Conservation (phyloP, 2,797 vertebrate species). For the Percopsis omiscomaycus region DNA sequence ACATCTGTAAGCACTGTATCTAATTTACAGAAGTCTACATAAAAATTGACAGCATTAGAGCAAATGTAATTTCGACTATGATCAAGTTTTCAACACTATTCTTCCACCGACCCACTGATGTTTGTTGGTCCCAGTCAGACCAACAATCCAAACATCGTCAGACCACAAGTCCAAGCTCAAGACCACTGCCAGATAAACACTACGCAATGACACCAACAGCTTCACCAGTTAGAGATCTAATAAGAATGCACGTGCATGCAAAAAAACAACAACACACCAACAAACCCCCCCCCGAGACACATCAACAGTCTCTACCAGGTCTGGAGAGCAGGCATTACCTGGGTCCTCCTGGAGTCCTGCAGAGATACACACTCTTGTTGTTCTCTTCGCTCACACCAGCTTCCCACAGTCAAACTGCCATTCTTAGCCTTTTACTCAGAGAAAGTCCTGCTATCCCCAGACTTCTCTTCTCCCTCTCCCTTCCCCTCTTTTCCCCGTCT, state of each 20-base stretch:
- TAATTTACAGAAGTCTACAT: not conserved
- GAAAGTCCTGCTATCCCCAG: slow-evolving; percentile 82
- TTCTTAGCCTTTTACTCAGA: slow-evolving; percentile 79
- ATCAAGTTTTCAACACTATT: no score
- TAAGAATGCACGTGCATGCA: slow-evolving; percentile 11
- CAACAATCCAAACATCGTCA: slow-evolving; percentile 1
- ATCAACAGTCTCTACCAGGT: slow-evolving; percentile 47
- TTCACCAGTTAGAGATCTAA: not conserved
- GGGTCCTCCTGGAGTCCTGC: slow-evolving; percentile 70
- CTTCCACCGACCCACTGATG: not conserved
- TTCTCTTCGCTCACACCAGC: slow-evolving; percentile 68
- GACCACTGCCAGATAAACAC: slow-evolving; percentile 11
- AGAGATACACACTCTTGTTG: slow-evolving; percentile 52
- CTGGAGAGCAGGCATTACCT: slow-evolving; percentile 80
- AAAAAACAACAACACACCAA: slow-evolving; percentile 33
- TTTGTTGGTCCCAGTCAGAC: slow-evolving; percentile 19
- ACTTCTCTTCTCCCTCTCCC: slow-evolving; percentile 80
- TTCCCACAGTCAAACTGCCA: slow-evolving; percentile 70
- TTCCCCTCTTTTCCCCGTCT: slow-evolving; percentile 84
- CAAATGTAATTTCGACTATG: no score
- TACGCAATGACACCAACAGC: slow-evolving; percentile 4
- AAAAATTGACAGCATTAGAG: no score
- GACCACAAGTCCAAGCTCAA: slow-evolving; percentile 17
- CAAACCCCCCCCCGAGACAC: not conserved
- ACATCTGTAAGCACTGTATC: slow-evolving; percentile 3